These are phyloP conservation scores for Cuculus canorus DNA, from an alignment of 2,797 vertebrate genomes.

Conservation along the genomic window DNA sequence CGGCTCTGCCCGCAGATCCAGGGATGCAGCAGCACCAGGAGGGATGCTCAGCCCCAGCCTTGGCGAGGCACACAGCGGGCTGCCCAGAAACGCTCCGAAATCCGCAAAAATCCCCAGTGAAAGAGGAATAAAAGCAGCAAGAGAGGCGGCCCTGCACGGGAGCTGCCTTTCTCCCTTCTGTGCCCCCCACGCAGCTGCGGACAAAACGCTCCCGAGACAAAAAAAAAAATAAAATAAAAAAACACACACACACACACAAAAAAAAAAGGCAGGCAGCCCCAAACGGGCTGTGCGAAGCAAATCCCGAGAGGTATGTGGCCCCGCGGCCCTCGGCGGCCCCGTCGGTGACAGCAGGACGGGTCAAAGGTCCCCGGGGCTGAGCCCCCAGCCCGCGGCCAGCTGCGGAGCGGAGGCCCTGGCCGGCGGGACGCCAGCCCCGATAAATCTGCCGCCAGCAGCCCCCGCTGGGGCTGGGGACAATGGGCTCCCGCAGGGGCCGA, in stretches of 20 bases:
- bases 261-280: neutral
- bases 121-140: neutral
- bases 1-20: neutral
- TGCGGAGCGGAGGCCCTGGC: slow-evolving; percentile 73
- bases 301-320: slow-evolving; percentile 80
- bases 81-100: neutral
- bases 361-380: slow-evolving; percentile 80
- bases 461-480: slow-evolving; percentile 79
- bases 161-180: neutral
- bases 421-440: slow-evolving; percentile 73
- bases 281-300: slow-evolving; percentile 66
- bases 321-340: slow-evolving; percentile 76
- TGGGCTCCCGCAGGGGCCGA: slow-evolving; percentile 73
- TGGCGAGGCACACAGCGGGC: rapidly evolving
- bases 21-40: neutral
- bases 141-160: neutral
- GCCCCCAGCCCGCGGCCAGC: slow-evolving; percentile 80
- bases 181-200: slow-evolving; percentile 33
- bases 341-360: slow-evolving; percentile 82
- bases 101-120: neutral
- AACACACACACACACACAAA: too few species aligned
- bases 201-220: slow-evolving; percentile 17
- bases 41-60: neutral
- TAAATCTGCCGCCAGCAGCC: slow-evolving; percentile 77
- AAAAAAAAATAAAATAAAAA: neutral